Base-by-base conservation (phyloP, 2,888 invertebrate genomes). In the Cyaniris semiargus region DNA sequence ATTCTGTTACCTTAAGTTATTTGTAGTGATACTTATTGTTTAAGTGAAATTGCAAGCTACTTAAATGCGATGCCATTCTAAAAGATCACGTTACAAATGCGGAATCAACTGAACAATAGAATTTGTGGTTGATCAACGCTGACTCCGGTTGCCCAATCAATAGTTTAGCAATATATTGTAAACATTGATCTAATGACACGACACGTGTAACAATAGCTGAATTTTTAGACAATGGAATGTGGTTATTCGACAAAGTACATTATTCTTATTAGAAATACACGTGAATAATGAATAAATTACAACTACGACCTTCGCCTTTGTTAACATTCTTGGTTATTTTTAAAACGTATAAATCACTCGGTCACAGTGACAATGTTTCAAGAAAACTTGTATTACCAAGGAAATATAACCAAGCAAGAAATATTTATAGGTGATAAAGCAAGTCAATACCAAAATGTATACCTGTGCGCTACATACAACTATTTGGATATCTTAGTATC, bases 121-220 rank as follows among this genome's bases (percentile, higher is more conserved):
- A 66, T 66, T 66, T 66, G 27, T 72, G 72, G 72, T 72, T 38
- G 21, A 38, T 23, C 72, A 72, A 44, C 38, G 38, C 38, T 44
- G 21, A 13, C 38, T 72, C 38, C 23, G n/a, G 21, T 72, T 72
- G 72, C 38, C 21, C 44, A 72, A 72, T 31, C 72, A 13, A 66
- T 44, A 23, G 48, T 48, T 48, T 21, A 53, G 53, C 48, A 74
- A 74, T 74, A 53, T 53, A 74, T 48, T 53, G 48, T 74, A 74
- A 74, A 74, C 74, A 74, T 74, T 74, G 74, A 48, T 74, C 74
- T 74, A 74, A 53, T 74, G 74, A 74, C 74, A 38, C 44, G 72
- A 21, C n/a, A 74, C 72, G 23, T 44, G 74, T 74, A 74, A 74
- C 74, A 53, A 74, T 74, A 44, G 44, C 44, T 48, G 48, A 13